These are phyloP conservation scores for Netelia inedita DNA, from an alignment of 2,888 invertebrate species.

Conservation along the genomic window DNA sequence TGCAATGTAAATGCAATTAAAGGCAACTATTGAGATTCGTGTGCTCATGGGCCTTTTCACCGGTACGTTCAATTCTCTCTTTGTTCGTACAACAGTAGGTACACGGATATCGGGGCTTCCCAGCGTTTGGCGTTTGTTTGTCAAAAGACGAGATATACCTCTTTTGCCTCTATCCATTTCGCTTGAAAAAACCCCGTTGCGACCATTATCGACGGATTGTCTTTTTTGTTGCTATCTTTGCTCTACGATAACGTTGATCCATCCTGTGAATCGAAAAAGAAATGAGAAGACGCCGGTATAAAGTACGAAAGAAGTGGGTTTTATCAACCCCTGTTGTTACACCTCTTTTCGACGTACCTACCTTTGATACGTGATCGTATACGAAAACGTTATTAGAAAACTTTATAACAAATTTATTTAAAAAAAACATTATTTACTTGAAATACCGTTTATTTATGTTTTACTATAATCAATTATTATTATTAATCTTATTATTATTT, in stretches of 20 bases:
- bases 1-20: not conserved
- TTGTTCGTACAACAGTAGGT: not conserved
- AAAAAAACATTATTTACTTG: too few species aligned
- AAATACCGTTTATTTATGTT: too few species aligned
- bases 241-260: not conserved
- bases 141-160: conserved; percentile 2
- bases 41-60: not conserved
- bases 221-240: not conserved
- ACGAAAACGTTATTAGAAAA: not conserved
- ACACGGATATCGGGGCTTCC: conserved; percentile 1
- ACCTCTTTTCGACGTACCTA: too few species aligned
- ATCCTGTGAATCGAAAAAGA: not conserved
- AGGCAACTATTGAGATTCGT: not conserved
- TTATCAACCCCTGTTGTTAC: not conserved
- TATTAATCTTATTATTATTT: too few species aligned
- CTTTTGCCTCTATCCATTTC: conserved; percentile 3
- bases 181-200: not conserved
- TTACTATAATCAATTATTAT: too few species aligned
- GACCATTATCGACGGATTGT: conserved; percentile 11
- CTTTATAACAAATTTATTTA: too few species aligned
- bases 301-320: not conserved
- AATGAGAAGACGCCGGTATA: not conserved
- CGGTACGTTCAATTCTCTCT: not conserved
- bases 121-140: conserved; percentile 5
- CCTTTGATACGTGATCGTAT: not conserved